Conservation (phyloP, 2,888 invertebrate genomes). For the Nomada lathburiana region DNA sequence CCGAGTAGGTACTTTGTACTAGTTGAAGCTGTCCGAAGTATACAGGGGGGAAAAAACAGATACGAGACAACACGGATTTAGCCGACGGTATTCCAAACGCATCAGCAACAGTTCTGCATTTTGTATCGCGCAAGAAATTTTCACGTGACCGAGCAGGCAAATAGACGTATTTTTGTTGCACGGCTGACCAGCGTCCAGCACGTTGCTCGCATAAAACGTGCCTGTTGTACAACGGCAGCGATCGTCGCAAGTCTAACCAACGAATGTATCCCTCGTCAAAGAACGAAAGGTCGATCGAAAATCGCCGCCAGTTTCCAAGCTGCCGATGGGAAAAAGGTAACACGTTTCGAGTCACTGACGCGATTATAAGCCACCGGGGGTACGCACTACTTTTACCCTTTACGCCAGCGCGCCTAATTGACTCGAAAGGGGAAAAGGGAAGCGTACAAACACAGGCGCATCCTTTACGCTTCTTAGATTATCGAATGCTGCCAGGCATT, state of each 20-base stretch:
- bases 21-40: not conserved
- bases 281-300: constrained; percentile 4
- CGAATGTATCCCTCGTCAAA: not conserved
- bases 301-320: constrained; percentile 4
- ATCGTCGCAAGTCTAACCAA: not conserved
- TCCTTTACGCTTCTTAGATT: not conserved
- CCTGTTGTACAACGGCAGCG: constrained; percentile 3
- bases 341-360: not conserved
- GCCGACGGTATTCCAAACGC: constrained; percentile 1
- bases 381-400: too few species aligned
- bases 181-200: not conserved
- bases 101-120: not conserved
- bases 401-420: not conserved
- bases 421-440: not conserved
- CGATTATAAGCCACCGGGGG: not conserved
- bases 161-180: constrained; percentile 37
- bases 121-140: constrained; percentile 35
- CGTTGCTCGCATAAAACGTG: constrained; percentile 32
- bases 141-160: constrained; percentile 58
- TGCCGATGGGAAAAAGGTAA: not conserved
- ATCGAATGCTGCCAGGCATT: not conserved
- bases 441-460: not conserved
- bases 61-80: not conserved
- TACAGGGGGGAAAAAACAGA: not conserved
- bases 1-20: not conserved